These are phyloP conservation scores for Aphelenchoides besseyi DNA, from an alignment of 1,140 invertebrate genomes.

Conservation along the genomic window DNA sequence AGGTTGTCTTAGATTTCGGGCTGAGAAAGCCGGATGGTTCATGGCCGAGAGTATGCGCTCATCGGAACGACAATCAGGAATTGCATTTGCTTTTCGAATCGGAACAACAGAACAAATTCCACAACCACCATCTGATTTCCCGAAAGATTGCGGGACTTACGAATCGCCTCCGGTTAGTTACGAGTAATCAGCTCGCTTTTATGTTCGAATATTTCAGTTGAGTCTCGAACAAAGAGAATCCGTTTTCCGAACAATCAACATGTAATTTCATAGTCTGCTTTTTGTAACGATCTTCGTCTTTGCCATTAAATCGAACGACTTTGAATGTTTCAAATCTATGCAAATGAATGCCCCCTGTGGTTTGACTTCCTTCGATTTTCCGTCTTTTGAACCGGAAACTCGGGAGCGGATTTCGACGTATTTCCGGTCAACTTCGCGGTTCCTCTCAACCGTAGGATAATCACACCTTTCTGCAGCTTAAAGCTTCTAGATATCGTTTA, in stretches of 20 bases:
- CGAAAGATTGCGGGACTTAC: conserved; percentile 7
- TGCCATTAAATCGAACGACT: not conserved
- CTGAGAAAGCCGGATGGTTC: conserved; percentile 2
- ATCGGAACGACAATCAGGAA: conserved; percentile 12
- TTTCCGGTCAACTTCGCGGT: not conserved
- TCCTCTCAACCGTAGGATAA: too few relatives aligned
- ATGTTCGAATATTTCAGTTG: not conserved
- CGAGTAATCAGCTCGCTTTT: not conserved
- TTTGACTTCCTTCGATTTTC: too few relatives aligned
- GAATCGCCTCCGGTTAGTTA: conserved; percentile 17
- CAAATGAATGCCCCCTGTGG: not conserved
- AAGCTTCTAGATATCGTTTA: too few relatives aligned
- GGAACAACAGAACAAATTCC: conserved; percentile 1
- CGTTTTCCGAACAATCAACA: not conserved
- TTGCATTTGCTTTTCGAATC: conserved; percentile 17
- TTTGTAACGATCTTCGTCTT: not conserved
- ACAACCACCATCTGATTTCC: conserved; percentile 7
- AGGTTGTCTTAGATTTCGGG: not conserved
- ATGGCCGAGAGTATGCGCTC: conserved; percentile 13
- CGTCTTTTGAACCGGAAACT: not conserved
- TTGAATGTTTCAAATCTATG: not conserved
- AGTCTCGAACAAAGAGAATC: not conserved
- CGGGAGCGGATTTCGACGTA: not conserved
- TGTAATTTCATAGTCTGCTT: not conserved
- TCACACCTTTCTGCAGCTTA: too few relatives aligned